Conservation (phyloP, 2,797 vertebrate genomes). For the Chromobotia macracanthus region DNA sequence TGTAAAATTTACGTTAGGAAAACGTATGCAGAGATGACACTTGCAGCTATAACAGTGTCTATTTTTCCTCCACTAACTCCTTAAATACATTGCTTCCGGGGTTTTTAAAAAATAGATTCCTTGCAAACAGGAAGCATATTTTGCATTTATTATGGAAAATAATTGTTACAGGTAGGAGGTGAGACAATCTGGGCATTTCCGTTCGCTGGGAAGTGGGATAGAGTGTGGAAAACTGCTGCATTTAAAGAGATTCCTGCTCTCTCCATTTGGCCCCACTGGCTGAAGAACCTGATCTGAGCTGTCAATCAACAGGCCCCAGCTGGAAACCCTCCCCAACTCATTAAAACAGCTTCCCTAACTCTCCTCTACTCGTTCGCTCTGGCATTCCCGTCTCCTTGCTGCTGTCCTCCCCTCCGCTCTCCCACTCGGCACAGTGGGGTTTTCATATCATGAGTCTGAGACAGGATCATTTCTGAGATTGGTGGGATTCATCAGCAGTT, state of each 20-base stretch:
- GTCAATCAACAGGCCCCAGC: constrained; percentile 84
- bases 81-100: constrained; percentile 64
- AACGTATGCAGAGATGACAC: constrained; percentile 67
- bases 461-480: constrained; percentile 95
- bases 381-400: constrained; percentile 11
- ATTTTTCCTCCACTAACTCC: constrained; percentile 44
- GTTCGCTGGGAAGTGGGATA: constrained; percentile 57
- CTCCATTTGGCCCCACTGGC: constrained; percentile 83
- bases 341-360: constrained; percentile 72
- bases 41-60: constrained; percentile 59
- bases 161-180: constrained; percentile 73
- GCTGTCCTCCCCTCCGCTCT: constrained; percentile 50
- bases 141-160: constrained; percentile 69
- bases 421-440: constrained; percentile 77
- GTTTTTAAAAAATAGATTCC: constrained; percentile 48
- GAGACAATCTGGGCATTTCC: constrained; percentile 76
- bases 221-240: constrained; percentile 63
- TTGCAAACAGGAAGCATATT: constrained; percentile 67
- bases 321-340: constrained; percentile 85
- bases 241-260: constrained; percentile 76
- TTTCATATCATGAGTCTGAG: constrained; percentile 90
- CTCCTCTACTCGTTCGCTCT: constrained; percentile 36
- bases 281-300: constrained; percentile 82
- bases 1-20: too few species aligned
- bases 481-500: constrained; percentile 94